Percentiles rank a stretch among this genome's conserved stretches.
phyloP scores from a whole-genome alignment of 2,797 vertebrate species.

The Aselliscus stoliczkanus region DNA sequence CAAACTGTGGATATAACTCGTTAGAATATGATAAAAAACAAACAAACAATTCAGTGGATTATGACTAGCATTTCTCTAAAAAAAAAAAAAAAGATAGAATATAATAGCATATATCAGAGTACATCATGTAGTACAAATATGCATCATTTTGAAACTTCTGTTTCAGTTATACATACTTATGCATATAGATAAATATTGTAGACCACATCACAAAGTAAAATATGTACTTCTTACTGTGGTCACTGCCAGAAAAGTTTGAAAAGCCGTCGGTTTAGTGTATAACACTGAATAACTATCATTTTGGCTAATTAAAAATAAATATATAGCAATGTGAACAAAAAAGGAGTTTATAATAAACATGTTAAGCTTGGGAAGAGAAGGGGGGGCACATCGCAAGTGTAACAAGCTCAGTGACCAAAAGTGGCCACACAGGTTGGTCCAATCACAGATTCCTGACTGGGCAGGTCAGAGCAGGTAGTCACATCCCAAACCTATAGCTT shows the following conservation, averaged over 20 bases:
- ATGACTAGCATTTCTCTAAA: neutral
- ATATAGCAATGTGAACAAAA: neutral
- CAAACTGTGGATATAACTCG: neutral
- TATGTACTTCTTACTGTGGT: neutral
- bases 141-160: neutral
- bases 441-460: neutral
- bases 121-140: neutral
- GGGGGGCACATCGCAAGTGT: neutral
- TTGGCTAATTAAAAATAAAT: slow-evolving; percentile 10
- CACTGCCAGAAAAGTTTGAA: neutral
- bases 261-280: neutral
- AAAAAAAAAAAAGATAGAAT: neutral
- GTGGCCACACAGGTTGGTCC: neutral
- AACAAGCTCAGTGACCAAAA: neutral
- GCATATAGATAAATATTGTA: neutral
- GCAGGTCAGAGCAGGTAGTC: neutral
- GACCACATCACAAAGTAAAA: neutral
- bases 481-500: neutral
- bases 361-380: no score
- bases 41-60: neutral
- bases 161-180: neutral
- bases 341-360: neutral
- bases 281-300: neutral
- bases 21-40: neutral
- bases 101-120: neutral